Evolutionary conservation across 2,888 invertebrate genomes (phyloP), one percentile per base, ranked within the genome.

Genomic region (Macaria notata): DNA sequence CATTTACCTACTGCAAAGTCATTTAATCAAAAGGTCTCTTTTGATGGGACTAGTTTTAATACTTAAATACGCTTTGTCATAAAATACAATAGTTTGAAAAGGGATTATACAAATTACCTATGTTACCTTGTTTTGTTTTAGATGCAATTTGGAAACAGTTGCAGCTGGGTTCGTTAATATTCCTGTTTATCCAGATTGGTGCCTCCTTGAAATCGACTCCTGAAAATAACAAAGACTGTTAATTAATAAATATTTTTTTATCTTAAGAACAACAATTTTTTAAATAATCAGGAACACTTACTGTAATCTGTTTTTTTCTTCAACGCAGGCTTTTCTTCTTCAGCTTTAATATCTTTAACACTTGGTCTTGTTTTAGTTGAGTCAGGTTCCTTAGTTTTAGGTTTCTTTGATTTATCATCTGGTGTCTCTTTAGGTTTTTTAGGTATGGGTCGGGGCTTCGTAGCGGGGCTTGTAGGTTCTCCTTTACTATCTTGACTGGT

Each of bases 191-290:
- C 78, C 79, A 78, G 19, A 65, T 56, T 8, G 78, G 78, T 8
- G 76, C 75, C 5, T 71, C 68, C 29, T 66, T 59, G 3, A 61
- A 53, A 49, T 72, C 50, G 3, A 78, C 77, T 64, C 67, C 79
- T 78, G 43, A 48, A 44, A 44, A 48, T 7, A 50, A 38, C 8
- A 7, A 38, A 38, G 38, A 7, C 3, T 7, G 38, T 38, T 38
- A 38, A 19, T 19, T 1, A 19, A 19, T 19, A 19, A 19, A 19
- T 19, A 19, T 19, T 19, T 19, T n/a, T 19, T 19, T 19, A 19
- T 19, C 19, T 19, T 19, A 19, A 2, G 19, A 19, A 19, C 19
- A 19, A 19, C 19, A 19, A 1, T 19, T 19, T 19, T 19, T 19
- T 19, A 36, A 7, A 36, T 36, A 36, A 7, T 36, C 0, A 33